Evolutionary conservation across 2,888 invertebrate genomes (phyloP), one percentile per base, ranked within the genome.

Genomic region (Spodoptera picta): DNA sequence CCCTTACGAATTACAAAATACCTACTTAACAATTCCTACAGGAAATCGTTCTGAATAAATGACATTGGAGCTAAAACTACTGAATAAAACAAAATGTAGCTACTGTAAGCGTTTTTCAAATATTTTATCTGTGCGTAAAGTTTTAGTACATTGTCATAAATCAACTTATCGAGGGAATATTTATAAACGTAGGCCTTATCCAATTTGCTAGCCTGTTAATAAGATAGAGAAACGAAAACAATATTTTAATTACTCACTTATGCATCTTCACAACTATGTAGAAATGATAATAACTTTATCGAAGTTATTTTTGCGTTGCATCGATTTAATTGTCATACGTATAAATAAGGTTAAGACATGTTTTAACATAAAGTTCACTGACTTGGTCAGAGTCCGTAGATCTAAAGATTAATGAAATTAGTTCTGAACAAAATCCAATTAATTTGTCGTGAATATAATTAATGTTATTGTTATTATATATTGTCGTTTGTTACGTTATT

Each of bases 61-160:
- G 11, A 46, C 36, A 46, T 57, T 51, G 23, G 44, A 56, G 27
- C 46, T 66, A 62, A 65, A 60, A 60, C 24, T 42, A 57, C 53
- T 63, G 55, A 12, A 65, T 60, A 63, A 66, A 59, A 64, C 56
- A 47, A 53, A 71, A 64, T 36, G 7, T 36, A 36, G 36, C 36
- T 36, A 36, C 56, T 70, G 66, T 58, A 67, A 68, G 59, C 65
- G 55, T 53, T 56, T 55, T 48, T 65, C 58, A 72, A 60, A 63
- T 55, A 55, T 54, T 59, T 75, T 62, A 69, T 65, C 73, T 53
- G 31, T 74, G 70, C 66, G 36, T 36, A 36, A 36, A 66, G 63
- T 65, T 72, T 66, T 73, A 79, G 65, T 72, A 75, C 60, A 62
- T 64, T 66, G 62, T 55, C 72, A 69, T 80, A 79, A 77, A 65